Base-by-base conservation (phyloP, 1,140 invertebrate genomes). In the Cyrtorhinus lividipennis region DNA sequence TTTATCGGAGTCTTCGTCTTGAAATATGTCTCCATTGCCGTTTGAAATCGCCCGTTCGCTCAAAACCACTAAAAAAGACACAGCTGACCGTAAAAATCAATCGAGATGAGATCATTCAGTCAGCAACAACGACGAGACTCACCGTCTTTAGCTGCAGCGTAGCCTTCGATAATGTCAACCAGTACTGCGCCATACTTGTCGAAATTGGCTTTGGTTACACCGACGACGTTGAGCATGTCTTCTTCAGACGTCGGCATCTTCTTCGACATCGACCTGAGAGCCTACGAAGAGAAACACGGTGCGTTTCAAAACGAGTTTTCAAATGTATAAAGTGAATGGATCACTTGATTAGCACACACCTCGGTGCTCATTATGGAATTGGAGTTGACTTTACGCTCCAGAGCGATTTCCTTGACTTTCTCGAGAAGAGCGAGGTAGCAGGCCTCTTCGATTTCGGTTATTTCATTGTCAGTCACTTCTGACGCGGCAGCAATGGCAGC, bases 131-230 rank as follows among this genome's bases (percentile, higher is more conserved):
- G 5, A 10, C 12, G 10, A 15, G 5, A 45, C 25, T 44, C 56
- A 65, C 64, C 57, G 44, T 57, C 56, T 59, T 27, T 59, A 25
- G 60, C 27, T 53, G 26, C 67, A 20, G 83, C 80, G 72, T 83
- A 92, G 62, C 81, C 82, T 20, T 78, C 69, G 0, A 88, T 92
- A 61, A 93, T 82, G 18, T 83, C 78, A 20, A 95, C 74, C 64
- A 95, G 79, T 61, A 79, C 73, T 61, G 80, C 77, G 22, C 90
- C 92, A 74, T 88, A 95, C 72, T 93, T 95, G 44, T 86, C 82
- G 70, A 84, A 92, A 73, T 93, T 93, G 12, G 87, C 87, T 72
- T 84, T 80, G 0, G 92, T 94, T 2, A 95, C 84, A 69, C 93
- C 88, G 24, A 90, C 88, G 67, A 95, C 84, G 68, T 81, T 76